Conservation (phyloP, 1,140 invertebrate species). For the Drosophila takahashii region DNA sequence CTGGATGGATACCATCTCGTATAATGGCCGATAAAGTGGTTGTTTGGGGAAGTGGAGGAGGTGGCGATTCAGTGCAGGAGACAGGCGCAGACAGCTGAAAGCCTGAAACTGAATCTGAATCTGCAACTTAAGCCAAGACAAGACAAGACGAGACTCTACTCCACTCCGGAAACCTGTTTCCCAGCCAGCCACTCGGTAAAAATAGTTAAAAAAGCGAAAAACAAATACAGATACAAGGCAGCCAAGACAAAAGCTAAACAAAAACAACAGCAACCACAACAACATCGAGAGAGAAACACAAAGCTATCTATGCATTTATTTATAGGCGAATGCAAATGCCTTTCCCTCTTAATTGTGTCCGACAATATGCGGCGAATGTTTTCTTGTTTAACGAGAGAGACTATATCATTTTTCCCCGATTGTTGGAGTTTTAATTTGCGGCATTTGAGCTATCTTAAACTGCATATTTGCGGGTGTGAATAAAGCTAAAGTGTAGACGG, state of each 20-base stretch:
- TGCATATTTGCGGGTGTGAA: neutral
- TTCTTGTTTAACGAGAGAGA: neutral
- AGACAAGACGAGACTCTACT: neutral
- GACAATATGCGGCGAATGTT: slow-evolving; percentile 7
- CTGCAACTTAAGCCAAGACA: slow-evolving; percentile 11
- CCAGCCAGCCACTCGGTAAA: slow-evolving; percentile 9
- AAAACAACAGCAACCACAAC: neutral
- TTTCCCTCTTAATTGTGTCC: slow-evolving; percentile 11
- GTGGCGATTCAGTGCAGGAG: slow-evolving; percentile 2
- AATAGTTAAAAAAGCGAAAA: slow-evolving; percentile 8
- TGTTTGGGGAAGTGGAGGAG: neutral
- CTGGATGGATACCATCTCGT: neutral
- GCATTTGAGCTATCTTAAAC: neutral
- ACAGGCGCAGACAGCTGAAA: slow-evolving; percentile 14
- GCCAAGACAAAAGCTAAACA: neutral
- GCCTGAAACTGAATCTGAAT: slow-evolving; percentile 10
- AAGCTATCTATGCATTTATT: slow-evolving; percentile 29
- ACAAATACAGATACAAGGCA: neutral
- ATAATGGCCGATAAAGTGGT: slow-evolving; percentile 3
- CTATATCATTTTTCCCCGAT: neutral
- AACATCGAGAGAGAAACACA: neutral
- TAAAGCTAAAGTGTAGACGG: neutral
- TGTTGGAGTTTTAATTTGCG: neutral
- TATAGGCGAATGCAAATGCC: slow-evolving; percentile 22
- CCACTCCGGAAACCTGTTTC: slow-evolving; percentile 32